Conservation (phyloP, 2,797 vertebrate species). For the Gila robusta region DNA sequence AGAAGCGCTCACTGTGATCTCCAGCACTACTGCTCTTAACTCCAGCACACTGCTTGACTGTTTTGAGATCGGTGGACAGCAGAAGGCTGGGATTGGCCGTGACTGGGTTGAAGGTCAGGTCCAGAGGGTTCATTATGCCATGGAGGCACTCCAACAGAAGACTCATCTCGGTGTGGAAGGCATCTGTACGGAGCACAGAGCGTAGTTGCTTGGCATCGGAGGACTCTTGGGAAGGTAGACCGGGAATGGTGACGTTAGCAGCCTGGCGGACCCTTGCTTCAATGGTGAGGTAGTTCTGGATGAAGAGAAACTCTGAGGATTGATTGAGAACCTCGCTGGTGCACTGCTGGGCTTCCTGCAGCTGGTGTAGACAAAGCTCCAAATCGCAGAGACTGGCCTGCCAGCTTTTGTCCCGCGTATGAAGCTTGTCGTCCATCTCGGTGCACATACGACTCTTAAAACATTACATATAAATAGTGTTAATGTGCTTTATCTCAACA, state of each 20-base stretch:
- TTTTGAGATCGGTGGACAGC: slow-evolving; percentile 73
- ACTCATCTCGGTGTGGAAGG: slow-evolving; percentile 73
- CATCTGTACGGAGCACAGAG: slow-evolving; percentile 66
- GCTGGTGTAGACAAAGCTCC: slow-evolving; percentile 70
- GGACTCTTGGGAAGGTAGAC: slow-evolving; percentile 52
- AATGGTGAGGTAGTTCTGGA: slow-evolving; percentile 72
- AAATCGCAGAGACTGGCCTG: slow-evolving; percentile 62
- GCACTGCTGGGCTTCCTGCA: slow-evolving; percentile 67
- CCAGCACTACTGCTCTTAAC: slow-evolving; percentile 49
- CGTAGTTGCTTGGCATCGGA: slow-evolving; percentile 71
- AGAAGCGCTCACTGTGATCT: slow-evolving; percentile 74
- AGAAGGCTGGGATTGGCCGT: slow-evolving; percentile 71
- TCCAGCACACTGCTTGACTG: slow-evolving; percentile 68
- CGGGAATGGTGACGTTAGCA: slow-evolving; percentile 45
- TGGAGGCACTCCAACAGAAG: slow-evolving; percentile 71
- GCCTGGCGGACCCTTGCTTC: slow-evolving; percentile 68
- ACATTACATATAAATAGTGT: slow-evolving; percentile 53
- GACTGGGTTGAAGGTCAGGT: slow-evolving; percentile 73
- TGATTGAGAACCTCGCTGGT: slow-evolving; percentile 65
- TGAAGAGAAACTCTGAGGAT: slow-evolving; percentile 70
- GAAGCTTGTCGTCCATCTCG: slow-evolving; percentile 70
- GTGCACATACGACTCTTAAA: slow-evolving; percentile 68
- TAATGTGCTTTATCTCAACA: slow-evolving; percentile 8
- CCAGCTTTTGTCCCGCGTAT: slow-evolving; percentile 67
- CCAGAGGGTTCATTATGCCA: slow-evolving; percentile 73